Base-by-base conservation (phyloP, 2,113 vertebrate species). In the Papio anubis region DNA sequence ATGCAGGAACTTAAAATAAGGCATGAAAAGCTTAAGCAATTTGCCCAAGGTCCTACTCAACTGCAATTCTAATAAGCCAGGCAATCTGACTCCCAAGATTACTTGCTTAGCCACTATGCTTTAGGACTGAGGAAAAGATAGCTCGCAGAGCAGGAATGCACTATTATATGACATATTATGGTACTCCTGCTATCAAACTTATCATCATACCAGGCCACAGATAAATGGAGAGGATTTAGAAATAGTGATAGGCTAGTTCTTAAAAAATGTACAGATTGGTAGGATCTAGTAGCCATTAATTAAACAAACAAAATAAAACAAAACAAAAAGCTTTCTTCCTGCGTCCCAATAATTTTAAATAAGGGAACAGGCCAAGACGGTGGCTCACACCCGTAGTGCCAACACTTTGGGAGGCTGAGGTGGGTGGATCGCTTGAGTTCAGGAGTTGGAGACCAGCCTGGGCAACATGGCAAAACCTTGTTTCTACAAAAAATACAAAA, bases 221-320 rank as follows among this genome's bases (percentile, higher is more conserved):
- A 88, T 88, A 94, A 85, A 82, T 50, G 27, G 18, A 88, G 25
- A 72, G 18, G 13, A 79, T 84, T 88, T 89, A 45, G 84, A 92
- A 93, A 91, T 48, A 83, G 23, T 50, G 59, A 81, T 27, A 92
- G 40, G 17, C 12, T 86, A 70, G 13, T 32, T 25, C 14, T 64
- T 55, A 9, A 8, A 7, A 97, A 97, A 61, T 82, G 40, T 88
- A 38, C 30, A 78, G 68, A 94, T 59, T 73, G n/a, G 59, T 91
- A 73, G 76, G 59, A 76, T 81, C 48, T 88, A 66, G 70, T 50
- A 90, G 64, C 66, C 97, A 78, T 66, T 85, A 93, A 96, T 90
- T 87, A 94, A 75, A 96, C 27, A 75, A 64, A 64, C 27, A 64
- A 64, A 64, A 32, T 64, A 64, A 89, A 96, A 68, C 40, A 81